Conservation (phyloP, 1,140 invertebrate species). For the Drosophila carrolli region DNA sequence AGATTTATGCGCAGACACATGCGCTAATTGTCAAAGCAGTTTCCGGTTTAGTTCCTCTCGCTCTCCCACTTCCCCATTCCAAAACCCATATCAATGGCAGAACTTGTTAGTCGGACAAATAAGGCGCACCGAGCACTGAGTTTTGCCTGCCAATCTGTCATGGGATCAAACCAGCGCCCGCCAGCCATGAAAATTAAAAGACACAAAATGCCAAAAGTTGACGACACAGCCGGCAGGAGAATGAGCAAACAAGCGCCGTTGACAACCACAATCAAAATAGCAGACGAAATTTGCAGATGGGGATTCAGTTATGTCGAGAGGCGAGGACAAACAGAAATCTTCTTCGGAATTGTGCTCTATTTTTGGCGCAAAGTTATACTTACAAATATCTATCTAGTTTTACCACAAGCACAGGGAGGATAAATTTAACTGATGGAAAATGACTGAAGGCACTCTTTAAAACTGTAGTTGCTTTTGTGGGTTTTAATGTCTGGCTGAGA, state of each 20-base stretch:
- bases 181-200: conserved; percentile 69
- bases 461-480: too few relatives aligned
- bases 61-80: background rate
- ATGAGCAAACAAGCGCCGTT: conserved; percentile 54
- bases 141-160: conserved; percentile 45
- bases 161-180: conserved; percentile 46
- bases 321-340: conserved; percentile 27
- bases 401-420: background rate
- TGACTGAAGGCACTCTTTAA: background rate
- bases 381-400: conserved; percentile 9
- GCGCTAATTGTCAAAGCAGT: conserved; percentile 61
- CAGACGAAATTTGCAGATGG: conserved; percentile 28
- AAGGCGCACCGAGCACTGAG: background rate
- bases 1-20: conserved; percentile 63
- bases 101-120: conserved; percentile 28
- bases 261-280: conserved; percentile 77
- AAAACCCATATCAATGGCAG: conserved; percentile 46
- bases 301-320: conserved; percentile 1
- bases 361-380: conserved; percentile 2
- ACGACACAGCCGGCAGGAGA: conserved; percentile 21
- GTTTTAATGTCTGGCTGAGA: too few relatives aligned
- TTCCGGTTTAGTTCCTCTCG: conserved; percentile 1
- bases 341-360: conserved; percentile 19
- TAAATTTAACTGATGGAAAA: background rate
- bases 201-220: conserved; percentile 59